These are phyloP conservation scores for Galerucella calmariensis DNA, from an alignment of 2,888 invertebrate genomes.

Conservation along the genomic window DNA sequence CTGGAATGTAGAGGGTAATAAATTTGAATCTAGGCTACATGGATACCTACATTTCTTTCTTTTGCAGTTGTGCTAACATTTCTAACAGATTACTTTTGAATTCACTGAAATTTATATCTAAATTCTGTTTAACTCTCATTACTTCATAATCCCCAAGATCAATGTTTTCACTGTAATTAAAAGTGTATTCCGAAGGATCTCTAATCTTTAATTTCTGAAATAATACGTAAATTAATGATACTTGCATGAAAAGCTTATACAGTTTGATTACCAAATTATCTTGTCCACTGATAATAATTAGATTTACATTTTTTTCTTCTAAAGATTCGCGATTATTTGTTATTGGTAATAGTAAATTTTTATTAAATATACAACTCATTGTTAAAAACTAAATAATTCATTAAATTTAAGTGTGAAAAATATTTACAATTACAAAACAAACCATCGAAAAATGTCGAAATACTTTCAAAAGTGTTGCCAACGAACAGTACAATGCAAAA, in stretches of 20 bases:
- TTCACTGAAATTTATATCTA: slow-evolving; percentile 62
- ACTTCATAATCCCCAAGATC: slow-evolving; percentile 56
- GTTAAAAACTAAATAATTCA: not conserved
- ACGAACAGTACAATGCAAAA: not conserved
- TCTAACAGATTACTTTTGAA: slow-evolving; percentile 60
- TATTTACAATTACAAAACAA: not conserved
- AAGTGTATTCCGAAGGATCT: slow-evolving; percentile 55
- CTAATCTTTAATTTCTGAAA: slow-evolving; percentile 41
- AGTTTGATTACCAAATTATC: slow-evolving; percentile 47
- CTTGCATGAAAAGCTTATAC: not conserved
- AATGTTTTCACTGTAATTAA: slow-evolving; percentile 59
- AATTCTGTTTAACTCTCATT: slow-evolving; percentile 58
- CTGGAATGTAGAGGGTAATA: slow-evolving; percentile 47
- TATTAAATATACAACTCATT: slow-evolving; percentile 47
- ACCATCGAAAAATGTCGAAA: not conserved
- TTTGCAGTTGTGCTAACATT: slow-evolving; percentile 55
- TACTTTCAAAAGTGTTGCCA: slow-evolving; percentile 5
- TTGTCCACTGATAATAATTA: slow-evolving; percentile 45
- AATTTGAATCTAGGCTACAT: not conserved
- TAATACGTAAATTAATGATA: slow-evolving; percentile 23
- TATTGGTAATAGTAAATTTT: slow-evolving; percentile 47
- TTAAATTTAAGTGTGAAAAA: not conserved
- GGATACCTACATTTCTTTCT: slow-evolving; percentile 54
- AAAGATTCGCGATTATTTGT: slow-evolving; percentile 39
- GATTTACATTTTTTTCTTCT: slow-evolving; percentile 47